A percentile compares a stretch with the other conserved stretches of the same genome.
phyloP scores from a whole-genome alignment of 2,888 invertebrate genomes.

The Petrolisthes manimaculis region DNA sequence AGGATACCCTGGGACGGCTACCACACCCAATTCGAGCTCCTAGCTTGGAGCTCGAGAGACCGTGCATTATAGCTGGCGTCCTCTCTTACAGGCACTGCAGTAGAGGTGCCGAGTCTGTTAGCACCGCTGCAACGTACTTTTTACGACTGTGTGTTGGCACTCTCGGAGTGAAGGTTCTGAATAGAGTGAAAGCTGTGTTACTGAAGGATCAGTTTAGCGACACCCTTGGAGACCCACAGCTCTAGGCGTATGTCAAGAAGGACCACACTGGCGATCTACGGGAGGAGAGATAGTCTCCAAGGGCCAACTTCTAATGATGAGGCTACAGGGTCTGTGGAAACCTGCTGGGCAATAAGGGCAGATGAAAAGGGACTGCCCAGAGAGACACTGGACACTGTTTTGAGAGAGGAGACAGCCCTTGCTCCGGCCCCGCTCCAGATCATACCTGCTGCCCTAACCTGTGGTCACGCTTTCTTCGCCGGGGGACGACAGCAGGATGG shows the following conservation, averaged over 20 bases:
- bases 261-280: not conserved
- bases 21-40: constrained; percentile 15
- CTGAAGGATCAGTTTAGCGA: constrained; percentile 13
- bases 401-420: not conserved
- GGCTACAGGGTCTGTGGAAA: not conserved
- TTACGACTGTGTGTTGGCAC: not conserved
- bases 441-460: not conserved
- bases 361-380: constrained; percentile 15
- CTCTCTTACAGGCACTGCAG: not conserved
- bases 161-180: not conserved
- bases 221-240: not conserved
- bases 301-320: not conserved
- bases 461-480: not conserved
- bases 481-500: constrained; percentile 20
- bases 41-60: constrained; percentile 13
- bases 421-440: not conserved
- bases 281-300: not conserved
- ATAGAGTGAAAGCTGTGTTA: not conserved
- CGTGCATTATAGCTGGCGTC: constrained; percentile 22
- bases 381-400: not conserved
- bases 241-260: constrained; percentile 22
- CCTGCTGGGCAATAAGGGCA: not conserved
- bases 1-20: not conserved
- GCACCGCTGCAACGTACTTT: not conserved
- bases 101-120: constrained; percentile 8